phyloP scores from a whole-genome alignment of 2,113 vertebrate species.

The Irena cyanogastra region DNA sequence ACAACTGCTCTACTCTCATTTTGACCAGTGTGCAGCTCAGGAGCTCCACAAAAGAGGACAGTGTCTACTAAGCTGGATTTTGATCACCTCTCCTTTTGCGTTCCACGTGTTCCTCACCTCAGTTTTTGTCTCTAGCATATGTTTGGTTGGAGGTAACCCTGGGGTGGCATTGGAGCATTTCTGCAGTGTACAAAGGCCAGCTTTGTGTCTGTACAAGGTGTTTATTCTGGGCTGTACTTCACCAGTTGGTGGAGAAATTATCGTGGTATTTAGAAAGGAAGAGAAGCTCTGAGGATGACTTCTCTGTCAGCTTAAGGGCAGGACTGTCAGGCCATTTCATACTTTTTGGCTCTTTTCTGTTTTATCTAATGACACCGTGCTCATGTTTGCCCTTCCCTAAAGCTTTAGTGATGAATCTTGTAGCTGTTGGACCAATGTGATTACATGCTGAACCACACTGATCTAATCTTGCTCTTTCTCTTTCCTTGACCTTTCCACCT shows the following conservation, averaged over 20 bases:
- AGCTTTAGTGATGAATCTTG: slow-evolving; percentile 3
- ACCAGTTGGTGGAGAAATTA: not conserved
- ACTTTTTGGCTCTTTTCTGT: not conserved
- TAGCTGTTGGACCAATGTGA: not conserved
- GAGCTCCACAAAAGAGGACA: not conserved
- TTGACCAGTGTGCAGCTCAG: not conserved
- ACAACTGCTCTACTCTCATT: not conserved
- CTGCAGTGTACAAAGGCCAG: not conserved
- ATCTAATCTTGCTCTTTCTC: not conserved
- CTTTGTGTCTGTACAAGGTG: not conserved
- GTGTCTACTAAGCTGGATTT: not conserved
- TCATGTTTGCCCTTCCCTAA: slow-evolving; percentile 2
- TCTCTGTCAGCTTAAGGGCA: not conserved
- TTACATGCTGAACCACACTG: slow-evolving; percentile 1
- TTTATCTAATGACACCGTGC: not conserved
- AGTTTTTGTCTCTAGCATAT: not conserved
- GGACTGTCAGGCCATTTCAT: not conserved
- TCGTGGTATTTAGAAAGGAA: not conserved
- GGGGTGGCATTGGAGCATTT: not conserved
- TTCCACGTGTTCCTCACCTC: not conserved
- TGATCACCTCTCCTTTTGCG: not conserved
- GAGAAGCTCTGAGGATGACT: not conserved
- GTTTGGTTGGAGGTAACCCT: not conserved
- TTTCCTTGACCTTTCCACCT: slow-evolving; percentile 27
- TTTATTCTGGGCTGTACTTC: not conserved